phyloP scores from a whole-genome alignment of 1,140 invertebrate species.

The Magallana gigas region DNA sequence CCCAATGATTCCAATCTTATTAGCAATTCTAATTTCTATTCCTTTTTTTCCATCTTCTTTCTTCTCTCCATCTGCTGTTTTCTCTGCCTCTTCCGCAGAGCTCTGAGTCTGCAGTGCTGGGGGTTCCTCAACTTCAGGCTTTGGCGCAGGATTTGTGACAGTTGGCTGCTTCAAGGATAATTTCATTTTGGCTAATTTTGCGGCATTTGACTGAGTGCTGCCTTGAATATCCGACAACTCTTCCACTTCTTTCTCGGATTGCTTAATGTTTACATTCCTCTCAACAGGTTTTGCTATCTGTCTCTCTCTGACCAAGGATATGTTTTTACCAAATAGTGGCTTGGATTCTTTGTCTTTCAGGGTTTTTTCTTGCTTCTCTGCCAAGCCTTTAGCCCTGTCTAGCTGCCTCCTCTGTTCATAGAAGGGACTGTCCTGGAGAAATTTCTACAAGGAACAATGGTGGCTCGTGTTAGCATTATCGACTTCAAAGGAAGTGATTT shows the following conservation, averaged over 20 bases:
- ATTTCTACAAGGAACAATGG: constrained; percentile 65
- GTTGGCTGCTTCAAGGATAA: constrained; percentile 8
- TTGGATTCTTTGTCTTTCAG: constrained; percentile 34
- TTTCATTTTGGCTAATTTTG: constrained; percentile 34
- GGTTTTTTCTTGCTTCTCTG: constrained; percentile 51
- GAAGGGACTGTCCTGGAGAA: constrained; percentile 68
- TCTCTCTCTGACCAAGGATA: not conserved
- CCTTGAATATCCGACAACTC: not conserved
- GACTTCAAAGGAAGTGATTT: too few species aligned
- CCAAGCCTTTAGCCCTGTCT: constrained; percentile 67
- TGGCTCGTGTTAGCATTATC: too few species aligned
- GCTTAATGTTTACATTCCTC: constrained; percentile 36
- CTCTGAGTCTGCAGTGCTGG: not conserved
- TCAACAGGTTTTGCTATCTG: constrained; percentile 12
- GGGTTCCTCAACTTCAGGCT: not conserved
- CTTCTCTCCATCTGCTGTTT: not conserved
- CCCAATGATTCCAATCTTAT: constrained; percentile 57
- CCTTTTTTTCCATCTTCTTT: constrained; percentile 52
- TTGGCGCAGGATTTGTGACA: not conserved
- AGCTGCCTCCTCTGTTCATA: constrained; percentile 73
- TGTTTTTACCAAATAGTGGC: constrained; percentile 35
- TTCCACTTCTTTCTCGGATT: constrained; percentile 40
- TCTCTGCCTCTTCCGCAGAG: constrained; percentile 15
- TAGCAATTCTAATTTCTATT: constrained; percentile 61
- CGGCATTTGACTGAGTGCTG: not conserved